A percentile compares a stretch with the other conserved stretches of the same genome.
Evolutionary conservation across 1,140 invertebrate genomes (phyloP).

Genomic region (Asbolus verrucosus): DNA sequence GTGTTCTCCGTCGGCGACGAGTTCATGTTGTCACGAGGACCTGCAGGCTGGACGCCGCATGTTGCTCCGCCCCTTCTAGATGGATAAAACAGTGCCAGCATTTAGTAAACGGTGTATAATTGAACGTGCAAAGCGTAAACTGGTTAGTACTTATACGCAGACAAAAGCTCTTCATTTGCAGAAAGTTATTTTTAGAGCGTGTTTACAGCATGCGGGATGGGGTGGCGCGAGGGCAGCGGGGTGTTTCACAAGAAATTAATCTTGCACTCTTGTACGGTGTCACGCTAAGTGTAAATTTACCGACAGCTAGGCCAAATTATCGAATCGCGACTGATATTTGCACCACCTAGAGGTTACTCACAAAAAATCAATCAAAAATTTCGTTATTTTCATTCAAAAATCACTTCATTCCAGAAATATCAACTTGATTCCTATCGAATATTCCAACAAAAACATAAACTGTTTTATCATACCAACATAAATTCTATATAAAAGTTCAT

Average conservation of each 20-base stretch:
- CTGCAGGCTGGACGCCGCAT: conserved; percentile 63
- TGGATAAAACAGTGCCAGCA: conserved; percentile 32
- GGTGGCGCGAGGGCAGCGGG: neutral
- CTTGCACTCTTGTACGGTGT: neutral
- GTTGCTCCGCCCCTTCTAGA: conserved; percentile 56
- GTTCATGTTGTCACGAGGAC: conserved; percentile 66
- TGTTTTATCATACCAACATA: too few relatives aligned
- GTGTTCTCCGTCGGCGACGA: conserved; percentile 66
- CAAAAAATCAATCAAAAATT: too few relatives aligned
- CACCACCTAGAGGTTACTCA: too few relatives aligned
- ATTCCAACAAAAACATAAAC: too few relatives aligned
- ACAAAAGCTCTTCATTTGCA: too few relatives aligned
- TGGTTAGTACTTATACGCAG: neutral
- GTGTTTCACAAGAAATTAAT: neutral
- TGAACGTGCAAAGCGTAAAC: conserved; percentile 1
- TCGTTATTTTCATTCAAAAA: too few relatives aligned
- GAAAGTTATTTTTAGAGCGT: neutral
- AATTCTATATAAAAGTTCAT: too few relatives aligned
- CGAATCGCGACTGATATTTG: neutral
- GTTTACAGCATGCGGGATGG: neutral
- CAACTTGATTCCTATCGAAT: too few relatives aligned
- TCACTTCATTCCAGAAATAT: too few relatives aligned
- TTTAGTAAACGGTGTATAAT: neutral
- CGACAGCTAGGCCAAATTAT: neutral
- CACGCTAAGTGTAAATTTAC: neutral